phyloP scores from a whole-genome alignment of 2,888 invertebrate species.

The Amphipoea oculea region DNA sequence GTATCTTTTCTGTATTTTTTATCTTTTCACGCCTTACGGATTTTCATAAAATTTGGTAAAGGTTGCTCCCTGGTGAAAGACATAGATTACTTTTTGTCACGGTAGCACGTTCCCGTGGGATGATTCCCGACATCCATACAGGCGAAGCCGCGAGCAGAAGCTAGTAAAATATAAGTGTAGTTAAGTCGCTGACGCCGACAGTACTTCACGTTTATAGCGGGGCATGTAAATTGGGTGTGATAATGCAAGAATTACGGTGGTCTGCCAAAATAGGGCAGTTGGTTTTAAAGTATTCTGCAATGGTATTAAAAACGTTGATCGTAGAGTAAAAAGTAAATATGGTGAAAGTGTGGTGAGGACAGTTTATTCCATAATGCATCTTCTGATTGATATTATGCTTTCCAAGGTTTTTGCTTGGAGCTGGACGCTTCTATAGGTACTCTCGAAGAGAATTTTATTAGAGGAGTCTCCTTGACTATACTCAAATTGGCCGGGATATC shows the following conservation, averaged over 20 bases:
- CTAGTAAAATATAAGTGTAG: not conserved
- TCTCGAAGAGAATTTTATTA: not conserved
- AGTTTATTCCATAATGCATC: constrained; percentile 1
- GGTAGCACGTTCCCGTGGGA: too few relatives aligned
- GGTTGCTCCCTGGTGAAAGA: too few relatives aligned
- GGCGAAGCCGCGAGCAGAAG: not conserved
- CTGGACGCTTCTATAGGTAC: not conserved
- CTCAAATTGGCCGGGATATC: too few relatives aligned
- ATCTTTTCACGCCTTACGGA: too few relatives aligned
- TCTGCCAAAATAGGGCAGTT: not conserved
- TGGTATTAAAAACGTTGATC: too few relatives aligned
- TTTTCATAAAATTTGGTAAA: too few relatives aligned
- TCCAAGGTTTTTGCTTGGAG: not conserved
- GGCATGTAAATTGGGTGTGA: constrained; percentile 39
- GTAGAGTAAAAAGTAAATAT: not conserved
- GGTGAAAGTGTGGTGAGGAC: not conserved
- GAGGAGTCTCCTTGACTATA: not conserved
- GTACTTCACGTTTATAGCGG: constrained; percentile 16
- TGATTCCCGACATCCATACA: not conserved
- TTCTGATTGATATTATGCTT: not conserved
- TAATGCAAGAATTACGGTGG: constrained; percentile 15
- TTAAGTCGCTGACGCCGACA: constrained; percentile 22
- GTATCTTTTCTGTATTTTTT: too few relatives aligned
- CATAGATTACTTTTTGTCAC: not conserved
- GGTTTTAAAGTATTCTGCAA: not conserved